Evolutionary conservation across 1,140 invertebrate genomes (phyloP), one percentile per base, ranked within the genome.

Genomic region (Drosophila mojavensis): DNA sequence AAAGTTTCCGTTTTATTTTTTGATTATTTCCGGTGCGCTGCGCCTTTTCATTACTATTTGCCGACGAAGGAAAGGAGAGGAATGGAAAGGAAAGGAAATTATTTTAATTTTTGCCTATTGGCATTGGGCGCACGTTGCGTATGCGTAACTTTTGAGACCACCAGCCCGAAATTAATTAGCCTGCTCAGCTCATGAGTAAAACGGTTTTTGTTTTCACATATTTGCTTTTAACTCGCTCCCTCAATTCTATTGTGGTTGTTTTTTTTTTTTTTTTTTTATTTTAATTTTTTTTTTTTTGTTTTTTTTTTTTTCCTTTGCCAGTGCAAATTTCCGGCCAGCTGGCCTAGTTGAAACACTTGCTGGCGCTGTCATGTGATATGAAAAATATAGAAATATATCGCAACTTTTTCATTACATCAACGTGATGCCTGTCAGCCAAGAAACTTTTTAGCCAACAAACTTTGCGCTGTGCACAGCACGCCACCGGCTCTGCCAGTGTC

Each of bases 331-430:
- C 65, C 58, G 64, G 41, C 30, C 51, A 68, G 64, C 17, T 72
- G 43, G 60, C 45, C 41, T 58, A 48, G 28, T 48, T 47, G 75
- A 39, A 68, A 54, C 53, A 58, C 51, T 59, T 51, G 36, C 67
- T 30, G 36, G 45, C 28, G 47, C 51, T 75, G 83, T 86, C 72
- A 83, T 74, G 79, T 73, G 72, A 89, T 83, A 83, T 83, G 76
- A 60, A 68, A 89, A 77, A 88, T 83, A 74, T 76, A 69, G 72
- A 60, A 76, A 83, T 75, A 71, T 67, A 73, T 72, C 75, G 68
- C 72, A 86, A 89, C 79, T 86, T 86, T 88, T 83, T 80, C 66
- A 83, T 83, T 79, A 82, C 63, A 86, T 83, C 84, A 86, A 86
- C 72, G 79, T 89, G 83, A 82, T 65, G 79, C 64, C 79, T 83